Evolutionary conservation across 2,113 vertebrate species (phyloP).

Genomic region (Ornithorhynchus anatinus): DNA sequence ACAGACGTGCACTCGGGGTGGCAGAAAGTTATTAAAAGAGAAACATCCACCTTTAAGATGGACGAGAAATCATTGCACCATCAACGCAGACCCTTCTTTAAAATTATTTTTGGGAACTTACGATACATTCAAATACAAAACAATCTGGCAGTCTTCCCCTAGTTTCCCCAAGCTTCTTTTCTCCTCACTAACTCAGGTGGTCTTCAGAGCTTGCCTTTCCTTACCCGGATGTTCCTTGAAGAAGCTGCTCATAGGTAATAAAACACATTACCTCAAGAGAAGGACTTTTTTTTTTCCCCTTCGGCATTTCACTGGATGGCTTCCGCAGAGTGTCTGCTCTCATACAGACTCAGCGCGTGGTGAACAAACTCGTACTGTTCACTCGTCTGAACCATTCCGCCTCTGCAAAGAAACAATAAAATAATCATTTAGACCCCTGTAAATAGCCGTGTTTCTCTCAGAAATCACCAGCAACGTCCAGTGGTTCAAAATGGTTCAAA

Average conservation of each 20-base stretch:
- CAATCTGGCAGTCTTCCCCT: slow-evolving; percentile 44
- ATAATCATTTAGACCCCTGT: neutral
- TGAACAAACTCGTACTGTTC: slow-evolving; percentile 98
- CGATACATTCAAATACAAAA: slow-evolving; percentile 72
- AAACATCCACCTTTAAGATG: slow-evolving; percentile 58
- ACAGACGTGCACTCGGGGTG: slow-evolving; percentile 62
- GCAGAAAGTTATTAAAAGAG: slow-evolving; percentile 61
- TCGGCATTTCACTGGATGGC: slow-evolving; percentile 77
- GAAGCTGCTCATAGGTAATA: slow-evolving; percentile 72
- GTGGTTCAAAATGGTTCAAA: no score
- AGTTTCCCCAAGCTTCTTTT: slow-evolving; percentile 20
- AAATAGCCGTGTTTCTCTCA: neutral
- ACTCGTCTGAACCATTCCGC: slow-evolving; percentile 97
- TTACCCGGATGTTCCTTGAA: slow-evolving; percentile 59
- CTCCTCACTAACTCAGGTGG: slow-evolving; percentile 39
- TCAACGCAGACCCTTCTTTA: slow-evolving; percentile 59
- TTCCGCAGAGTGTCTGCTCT: slow-evolving; percentile 83
- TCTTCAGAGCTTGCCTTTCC: slow-evolving; percentile 38
- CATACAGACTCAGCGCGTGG: slow-evolving; percentile 88
- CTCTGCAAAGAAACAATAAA: slow-evolving; percentile 70
- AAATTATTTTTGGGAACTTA: slow-evolving; percentile 62
- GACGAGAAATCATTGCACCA: slow-evolving; percentile 50
- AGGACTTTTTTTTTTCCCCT: neutral
- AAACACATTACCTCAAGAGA: slow-evolving; percentile 67
- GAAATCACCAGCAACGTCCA: neutral